Conservation (phyloP, 2,888 invertebrate genomes). For the Trichacis sp. region DNA sequence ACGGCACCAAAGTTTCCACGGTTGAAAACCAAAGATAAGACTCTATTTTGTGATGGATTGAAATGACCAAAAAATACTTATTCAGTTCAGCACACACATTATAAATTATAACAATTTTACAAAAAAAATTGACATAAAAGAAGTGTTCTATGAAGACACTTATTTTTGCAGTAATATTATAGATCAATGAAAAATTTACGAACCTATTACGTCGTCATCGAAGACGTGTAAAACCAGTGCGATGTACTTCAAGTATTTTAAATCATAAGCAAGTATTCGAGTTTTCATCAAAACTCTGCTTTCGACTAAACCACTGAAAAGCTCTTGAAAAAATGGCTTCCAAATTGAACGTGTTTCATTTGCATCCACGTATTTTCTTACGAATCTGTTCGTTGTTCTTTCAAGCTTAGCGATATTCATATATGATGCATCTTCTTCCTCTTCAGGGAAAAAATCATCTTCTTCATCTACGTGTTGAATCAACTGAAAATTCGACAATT, state of each 20-base stretch:
- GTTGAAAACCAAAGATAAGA: conserved; percentile 68
- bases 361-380: conserved; percentile 69
- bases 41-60: too few species aligned
- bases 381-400: conserved; percentile 73
- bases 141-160: too few species aligned
- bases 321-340: conserved; percentile 75
- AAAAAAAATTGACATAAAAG: too few species aligned
- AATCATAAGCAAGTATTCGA: conserved; percentile 75
- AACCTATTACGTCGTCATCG: conserved; percentile 61
- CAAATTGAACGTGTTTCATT: conserved; percentile 73
- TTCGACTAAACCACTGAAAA: conserved; percentile 72
- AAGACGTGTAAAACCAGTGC: conserved; percentile 71
- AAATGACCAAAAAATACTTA: too few species aligned
- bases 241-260: conserved; percentile 76
- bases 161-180: too few species aligned
- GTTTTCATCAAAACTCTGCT: conserved; percentile 57
- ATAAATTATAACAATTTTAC: too few species aligned
- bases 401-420: conserved; percentile 75
- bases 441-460: conserved; percentile 32
- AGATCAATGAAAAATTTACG: too few species aligned
- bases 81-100: too few species aligned
- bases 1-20: conserved; percentile 62
- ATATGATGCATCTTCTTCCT: conserved; percentile 62
- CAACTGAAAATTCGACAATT: too few species aligned
- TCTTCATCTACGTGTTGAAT: background rate